Evolutionary conservation across 1,140 invertebrate genomes (phyloP), one percentile per base, ranked within the genome.

Genomic region (Conus betulinus): DNA sequence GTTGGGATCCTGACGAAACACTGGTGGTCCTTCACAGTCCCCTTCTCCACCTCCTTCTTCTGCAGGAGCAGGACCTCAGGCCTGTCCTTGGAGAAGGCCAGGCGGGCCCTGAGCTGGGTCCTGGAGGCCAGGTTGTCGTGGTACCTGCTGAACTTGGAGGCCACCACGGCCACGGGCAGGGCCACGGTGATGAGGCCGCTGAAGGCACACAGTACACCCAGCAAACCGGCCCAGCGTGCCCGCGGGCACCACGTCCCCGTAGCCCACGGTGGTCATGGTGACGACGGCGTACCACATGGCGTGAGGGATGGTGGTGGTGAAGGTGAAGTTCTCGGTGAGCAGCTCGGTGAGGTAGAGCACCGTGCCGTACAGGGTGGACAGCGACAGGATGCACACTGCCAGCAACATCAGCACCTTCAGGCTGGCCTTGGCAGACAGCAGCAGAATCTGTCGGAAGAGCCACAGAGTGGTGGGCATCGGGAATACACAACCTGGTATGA

Each of bases 181-280:
- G 86, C 74, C 52, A 89, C 88, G 52, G 89, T 52, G 6, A 89
- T 87, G 3, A 89, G 63, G 15, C 98, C 98, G 20, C 97, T 97
- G 23, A 98, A 93, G 7, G 98, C 98, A 94, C 98, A 98, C 0
- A 98, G 95, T 3, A 97, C 97, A 0, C 98, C 98, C 17, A 98
- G 97, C 90, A 95, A 95, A 57, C 84, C 88, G n/a, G 10, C 53
- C 60, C 84, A 51, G 20, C 25, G 51, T 51, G 13, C 78, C 89
- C 67, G 53, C 89, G 25, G 92, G 92, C 15, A 87, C 74, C 86
- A 99, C 98, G 96, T 99, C 99, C 95, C 99, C 99, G 97, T 99
- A 99, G 88, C 98, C 98, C 93, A 99, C 98, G 91, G 98, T 99
- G 94, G 99, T 99, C 98, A 99, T 99, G 94, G 98, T 99, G 96